Evolutionary conservation across 2,888 invertebrate genomes (phyloP), one percentile per base, ranked within the genome.

Genomic region (Caenorhabditis sp.): DNA sequence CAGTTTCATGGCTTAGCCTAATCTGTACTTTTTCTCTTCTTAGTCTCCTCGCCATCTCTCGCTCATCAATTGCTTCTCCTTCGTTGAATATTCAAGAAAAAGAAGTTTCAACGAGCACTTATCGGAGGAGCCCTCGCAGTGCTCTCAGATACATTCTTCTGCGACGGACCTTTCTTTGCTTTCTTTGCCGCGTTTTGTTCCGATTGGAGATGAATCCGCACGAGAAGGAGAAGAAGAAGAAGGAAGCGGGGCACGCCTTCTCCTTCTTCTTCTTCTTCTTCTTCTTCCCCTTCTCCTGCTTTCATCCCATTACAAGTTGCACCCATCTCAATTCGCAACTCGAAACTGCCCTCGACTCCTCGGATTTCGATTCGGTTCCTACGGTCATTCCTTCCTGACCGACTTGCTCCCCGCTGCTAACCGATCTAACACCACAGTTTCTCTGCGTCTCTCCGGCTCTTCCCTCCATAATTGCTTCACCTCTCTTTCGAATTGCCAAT

Each of bases 41-140:
- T 43, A 52, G n/a, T 24, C 13, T 30, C 53, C 53, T 52, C 37
- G 26, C 41, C 15, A 15, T 52, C 15, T 27, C 45, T 39, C 27
- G 24, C 37, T 24, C 30, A 46, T 62, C 45, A 52, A 45, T 50
- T 56, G 6, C 17, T 43, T 26, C 37, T 53, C 46, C 55, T 61
- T 61, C 70, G 32, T 71, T 56, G 68, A 68, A 68, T 62, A 62
- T 71, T 68, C 68, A 68, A 55, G 32, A 53, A 37, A 39, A 58
- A 58, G 45, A 62, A 72, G 62, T 72, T 72, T 63, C 71, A 72
- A 62, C 71, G 50, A 72, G 71, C 71, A 72, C 71, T 72, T 72
- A 62, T 63, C 56, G 62, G 50, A 27, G 24, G 37, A 3, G 4
- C 35, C 58, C 13, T 26, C 39, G 26, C 39, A 32, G 20, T 41